Evolutionary conservation across 1,140 invertebrate genomes (phyloP), one percentile per base, ranked within the genome.

Genomic region (Hypothenemus hampei): DNA sequence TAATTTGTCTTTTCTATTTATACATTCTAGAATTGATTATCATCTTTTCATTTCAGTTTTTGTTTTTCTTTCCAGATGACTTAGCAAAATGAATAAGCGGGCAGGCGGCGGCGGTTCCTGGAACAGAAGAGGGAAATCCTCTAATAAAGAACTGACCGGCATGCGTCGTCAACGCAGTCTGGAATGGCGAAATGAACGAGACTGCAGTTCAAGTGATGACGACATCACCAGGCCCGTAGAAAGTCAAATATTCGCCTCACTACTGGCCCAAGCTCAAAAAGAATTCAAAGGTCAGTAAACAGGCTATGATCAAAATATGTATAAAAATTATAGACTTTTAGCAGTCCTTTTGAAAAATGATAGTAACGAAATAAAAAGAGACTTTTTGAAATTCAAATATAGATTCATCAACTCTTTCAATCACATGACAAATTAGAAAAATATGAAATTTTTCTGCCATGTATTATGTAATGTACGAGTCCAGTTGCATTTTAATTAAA

Each of bases 151-250:
- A 61, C 65, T 73, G 61, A 54, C 64, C 23, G 74, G 73, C 26
- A 72, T 82, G 65, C 75, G 78, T 49, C 72, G 79, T 33, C 80
- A 82, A 69, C 75, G 79, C 31, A 81, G 79, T 56, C 73, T 79
- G 35, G 79, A 81, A 68, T 81, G 79, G 79, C 72, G 77, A 55
- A 78, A 79, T 62, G 78, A 81, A 67, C 72, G 78, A 59, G 73
- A 78, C 40, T 81, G 81, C 65, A 82, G 80, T 56, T 80, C 78
- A 65, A 82, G 81, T 66, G 81, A 83, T 55, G 81, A 82, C 48
- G 80, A 80, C 65, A 73, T 80, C 57, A 63, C 77, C 59, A 70
- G 77, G 41, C 71, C 77, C 13, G 77, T 82, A 41, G 80, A 81
- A 26, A 80, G 80, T 53, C 74, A 81, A 43, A 78, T 81, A 15